Conservation (phyloP, 2,113 vertebrate genomes). For the Leucosticte australis region DNA sequence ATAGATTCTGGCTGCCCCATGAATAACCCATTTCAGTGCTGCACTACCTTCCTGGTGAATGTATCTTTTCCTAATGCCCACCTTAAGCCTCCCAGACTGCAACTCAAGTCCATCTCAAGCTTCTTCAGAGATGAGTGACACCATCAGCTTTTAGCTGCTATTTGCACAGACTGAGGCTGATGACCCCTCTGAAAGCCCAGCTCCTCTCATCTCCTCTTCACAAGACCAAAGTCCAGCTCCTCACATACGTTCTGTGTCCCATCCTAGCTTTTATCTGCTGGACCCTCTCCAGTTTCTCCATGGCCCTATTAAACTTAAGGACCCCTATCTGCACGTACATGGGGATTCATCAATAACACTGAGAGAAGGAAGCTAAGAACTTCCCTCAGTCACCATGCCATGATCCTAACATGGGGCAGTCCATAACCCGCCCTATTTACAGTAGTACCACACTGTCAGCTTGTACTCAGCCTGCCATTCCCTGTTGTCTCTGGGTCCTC, state of each 20-base stretch:
- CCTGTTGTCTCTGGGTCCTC: neutral
- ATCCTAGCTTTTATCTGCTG: neutral
- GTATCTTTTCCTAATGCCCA: neutral
- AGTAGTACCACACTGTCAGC: neutral
- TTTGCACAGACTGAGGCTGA: neutral
- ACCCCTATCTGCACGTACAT: neutral
- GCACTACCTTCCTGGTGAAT: neutral
- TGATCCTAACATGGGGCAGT: neutral
- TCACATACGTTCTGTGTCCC: neutral
- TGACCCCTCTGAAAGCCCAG: neutral
- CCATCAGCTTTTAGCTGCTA: neutral
- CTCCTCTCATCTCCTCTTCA: neutral
- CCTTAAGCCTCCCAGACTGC: neutral
- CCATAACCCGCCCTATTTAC: neutral
- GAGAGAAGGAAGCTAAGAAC: neutral
- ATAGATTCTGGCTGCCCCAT: neutral
- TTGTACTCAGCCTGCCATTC: neutral
- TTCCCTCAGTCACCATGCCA: accelerated
- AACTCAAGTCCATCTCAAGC: neutral
- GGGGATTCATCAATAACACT: neutral
- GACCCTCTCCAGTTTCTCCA: neutral
- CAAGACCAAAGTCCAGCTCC: neutral
- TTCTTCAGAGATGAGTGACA: neutral
- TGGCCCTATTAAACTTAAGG: neutral
- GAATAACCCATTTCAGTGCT: neutral